Conservation (phyloP, 1,140 invertebrate genomes). For the Nixonia krombeini region DNA sequence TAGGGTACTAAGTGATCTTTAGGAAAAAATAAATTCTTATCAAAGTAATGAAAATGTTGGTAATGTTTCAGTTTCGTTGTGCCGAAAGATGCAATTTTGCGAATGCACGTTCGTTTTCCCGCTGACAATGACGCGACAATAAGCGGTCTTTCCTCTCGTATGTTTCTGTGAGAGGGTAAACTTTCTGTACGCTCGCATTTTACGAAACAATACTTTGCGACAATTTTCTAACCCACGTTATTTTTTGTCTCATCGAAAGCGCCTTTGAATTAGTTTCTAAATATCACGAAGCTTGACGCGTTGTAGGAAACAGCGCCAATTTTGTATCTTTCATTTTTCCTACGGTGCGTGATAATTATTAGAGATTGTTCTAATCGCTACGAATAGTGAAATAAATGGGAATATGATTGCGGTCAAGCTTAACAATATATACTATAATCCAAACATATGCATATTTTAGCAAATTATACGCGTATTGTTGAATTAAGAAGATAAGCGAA, state of each 20-base stretch:
- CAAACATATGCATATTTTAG: constrained; percentile 7
- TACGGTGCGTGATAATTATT: constrained; percentile 12
- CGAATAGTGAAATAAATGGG: constrained; percentile 6
- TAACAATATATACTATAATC: constrained; percentile 15
- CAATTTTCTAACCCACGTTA: constrained; percentile 12
- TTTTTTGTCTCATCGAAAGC: constrained; percentile 27
- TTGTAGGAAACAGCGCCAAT: constrained; percentile 29
- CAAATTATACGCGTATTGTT: constrained; percentile 7
- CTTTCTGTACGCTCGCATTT: too few relatives aligned
- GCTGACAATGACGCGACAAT: too few relatives aligned
- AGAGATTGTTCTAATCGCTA: constrained; percentile 8
- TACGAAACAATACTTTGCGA: constrained; percentile 33
- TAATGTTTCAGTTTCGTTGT: too few relatives aligned
- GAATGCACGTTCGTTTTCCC: too few relatives aligned
- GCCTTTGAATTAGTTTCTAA: too few relatives aligned
- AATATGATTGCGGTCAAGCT: constrained; percentile 21
- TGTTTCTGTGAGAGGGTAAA: too few relatives aligned
- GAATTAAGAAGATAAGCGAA: constrained; percentile 38
- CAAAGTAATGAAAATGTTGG: too few relatives aligned
- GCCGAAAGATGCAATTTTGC: too few relatives aligned
- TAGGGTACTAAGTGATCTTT: too few relatives aligned
- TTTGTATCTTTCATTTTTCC: constrained; percentile 32
- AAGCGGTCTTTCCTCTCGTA: too few relatives aligned
- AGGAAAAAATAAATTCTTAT: too few relatives aligned
- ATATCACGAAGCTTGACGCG: constrained; percentile 62